These are phyloP conservation scores for Bujurquina vittata DNA, from an alignment of 2,113 vertebrate genomes.

Conservation along the genomic window DNA sequence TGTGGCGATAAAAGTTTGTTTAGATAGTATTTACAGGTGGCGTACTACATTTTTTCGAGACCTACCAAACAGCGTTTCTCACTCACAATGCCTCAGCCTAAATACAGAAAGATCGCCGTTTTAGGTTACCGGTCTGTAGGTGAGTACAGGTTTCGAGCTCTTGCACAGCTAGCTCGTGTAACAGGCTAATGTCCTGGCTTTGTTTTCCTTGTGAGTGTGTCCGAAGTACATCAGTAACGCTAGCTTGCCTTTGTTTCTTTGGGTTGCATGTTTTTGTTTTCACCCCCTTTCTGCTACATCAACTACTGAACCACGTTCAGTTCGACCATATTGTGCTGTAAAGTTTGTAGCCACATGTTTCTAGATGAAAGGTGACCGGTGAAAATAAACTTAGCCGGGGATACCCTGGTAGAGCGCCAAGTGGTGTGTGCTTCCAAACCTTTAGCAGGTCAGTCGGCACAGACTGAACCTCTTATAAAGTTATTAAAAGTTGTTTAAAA, in stretches of 20 bases:
- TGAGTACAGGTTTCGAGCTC: constrained; percentile 69
- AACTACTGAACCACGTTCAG: background rate
- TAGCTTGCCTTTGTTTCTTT: background rate
- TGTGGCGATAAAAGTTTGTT: constrained; percentile 80
- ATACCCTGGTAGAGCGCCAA: background rate
- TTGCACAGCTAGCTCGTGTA: constrained; percentile 63
- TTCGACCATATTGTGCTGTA: fast-evolving
- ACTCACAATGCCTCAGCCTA: constrained; percentile 81
- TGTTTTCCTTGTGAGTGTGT: constrained; percentile 57
- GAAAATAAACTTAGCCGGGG: constrained; percentile 15
- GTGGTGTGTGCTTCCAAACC: background rate
- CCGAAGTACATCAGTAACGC: background rate
- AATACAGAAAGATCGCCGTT: constrained; percentile 83
- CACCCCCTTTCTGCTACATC: background rate
- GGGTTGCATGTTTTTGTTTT: background rate
- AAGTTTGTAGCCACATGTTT: background rate
- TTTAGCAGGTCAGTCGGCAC: background rate
- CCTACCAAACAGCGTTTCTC: background rate
- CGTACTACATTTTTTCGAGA: constrained; percentile 31
- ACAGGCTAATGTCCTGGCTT: constrained; percentile 65
- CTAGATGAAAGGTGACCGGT: background rate
- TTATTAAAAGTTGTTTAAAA: background rate
- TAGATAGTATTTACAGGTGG: constrained; percentile 62
- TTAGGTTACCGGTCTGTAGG: constrained; percentile 85
- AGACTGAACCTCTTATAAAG: background rate